Evolutionary conservation across 2,113 vertebrate species (phyloP).

Genomic region (Rhinichthys klamathensis): DNA sequence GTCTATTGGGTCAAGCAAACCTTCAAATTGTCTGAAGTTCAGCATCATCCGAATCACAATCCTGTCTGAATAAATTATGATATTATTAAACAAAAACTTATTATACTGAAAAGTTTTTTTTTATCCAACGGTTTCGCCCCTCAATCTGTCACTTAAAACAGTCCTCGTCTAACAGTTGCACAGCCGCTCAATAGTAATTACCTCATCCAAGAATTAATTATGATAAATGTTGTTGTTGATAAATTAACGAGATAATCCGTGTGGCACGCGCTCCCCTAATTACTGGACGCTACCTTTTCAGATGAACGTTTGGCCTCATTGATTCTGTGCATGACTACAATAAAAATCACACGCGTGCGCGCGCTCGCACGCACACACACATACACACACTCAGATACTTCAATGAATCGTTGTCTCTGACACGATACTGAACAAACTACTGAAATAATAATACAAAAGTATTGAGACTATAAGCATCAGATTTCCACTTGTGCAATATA

Average conservation of each 20-base stretch:
- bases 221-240: slow-evolving; percentile 94
- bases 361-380: slow-evolving; percentile 44
- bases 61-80: not conserved
- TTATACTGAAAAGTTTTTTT: slow-evolving; percentile 67
- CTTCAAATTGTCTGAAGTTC: not conserved
- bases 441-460: not conserved
- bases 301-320: slow-evolving; percentile 75
- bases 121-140: slow-evolving; percentile 83
- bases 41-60: not conserved
- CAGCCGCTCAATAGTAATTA: slow-evolving; percentile 91
- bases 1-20: not conserved
- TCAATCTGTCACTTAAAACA: slow-evolving; percentile 90
- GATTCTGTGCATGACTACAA: slow-evolving; percentile 80
- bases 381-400: slow-evolving; percentile 1
- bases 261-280: slow-evolving; percentile 86
- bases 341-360: slow-evolving; percentile 50
- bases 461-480: not conserved
- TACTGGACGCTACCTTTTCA: slow-evolving; percentile 77
- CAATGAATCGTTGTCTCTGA: not conserved
- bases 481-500: not conserved
- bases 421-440: not conserved
- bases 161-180: slow-evolving; percentile 83
- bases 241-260: slow-evolving; percentile 92
- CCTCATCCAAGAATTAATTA: slow-evolving; percentile 90
- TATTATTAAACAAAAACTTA: slow-evolving; percentile 50